Evolutionary conservation across 2,888 invertebrate genomes (phyloP).

Genomic region (Heliconius hortense): DNA sequence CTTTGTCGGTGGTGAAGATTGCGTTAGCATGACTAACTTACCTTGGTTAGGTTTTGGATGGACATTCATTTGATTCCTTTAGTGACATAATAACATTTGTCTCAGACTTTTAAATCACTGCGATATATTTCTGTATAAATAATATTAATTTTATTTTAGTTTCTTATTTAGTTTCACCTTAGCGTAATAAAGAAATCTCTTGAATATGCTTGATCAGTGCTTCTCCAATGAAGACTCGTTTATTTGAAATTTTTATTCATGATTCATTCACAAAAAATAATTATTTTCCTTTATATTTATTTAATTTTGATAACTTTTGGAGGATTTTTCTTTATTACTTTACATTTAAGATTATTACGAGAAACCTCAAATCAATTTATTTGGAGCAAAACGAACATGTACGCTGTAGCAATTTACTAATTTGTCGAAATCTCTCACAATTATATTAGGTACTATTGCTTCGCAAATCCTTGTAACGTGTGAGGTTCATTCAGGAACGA

Average conservation of each 20-base stretch:
- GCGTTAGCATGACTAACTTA: background rate
- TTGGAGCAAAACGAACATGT: background rate
- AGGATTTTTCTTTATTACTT: background rate
- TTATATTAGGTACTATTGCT: background rate
- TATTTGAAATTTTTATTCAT: no score
- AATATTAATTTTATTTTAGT: background rate
- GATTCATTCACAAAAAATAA: background rate
- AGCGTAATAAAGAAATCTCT: no score
- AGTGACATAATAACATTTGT: background rate
- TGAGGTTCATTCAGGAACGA: conserved; percentile 22
- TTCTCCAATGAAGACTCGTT: no score
- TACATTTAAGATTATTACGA: background rate
- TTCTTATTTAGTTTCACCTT: no score
- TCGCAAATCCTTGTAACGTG: conserved; percentile 13
- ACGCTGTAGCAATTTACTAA: background rate
- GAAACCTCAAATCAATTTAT: background rate
- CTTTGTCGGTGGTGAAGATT: conserved; percentile 2
- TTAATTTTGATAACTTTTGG: background rate
- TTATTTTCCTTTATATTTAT: background rate
- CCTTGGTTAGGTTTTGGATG: background rate
- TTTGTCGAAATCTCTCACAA: background rate
- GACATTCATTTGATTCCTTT: background rate
- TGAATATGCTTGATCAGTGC: no score
- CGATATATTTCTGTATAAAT: background rate
- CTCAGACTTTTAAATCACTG: background rate